Evolutionary conservation across 2,797 vertebrate species (phyloP).

Genomic region (Sciurus carolinensis): DNA sequence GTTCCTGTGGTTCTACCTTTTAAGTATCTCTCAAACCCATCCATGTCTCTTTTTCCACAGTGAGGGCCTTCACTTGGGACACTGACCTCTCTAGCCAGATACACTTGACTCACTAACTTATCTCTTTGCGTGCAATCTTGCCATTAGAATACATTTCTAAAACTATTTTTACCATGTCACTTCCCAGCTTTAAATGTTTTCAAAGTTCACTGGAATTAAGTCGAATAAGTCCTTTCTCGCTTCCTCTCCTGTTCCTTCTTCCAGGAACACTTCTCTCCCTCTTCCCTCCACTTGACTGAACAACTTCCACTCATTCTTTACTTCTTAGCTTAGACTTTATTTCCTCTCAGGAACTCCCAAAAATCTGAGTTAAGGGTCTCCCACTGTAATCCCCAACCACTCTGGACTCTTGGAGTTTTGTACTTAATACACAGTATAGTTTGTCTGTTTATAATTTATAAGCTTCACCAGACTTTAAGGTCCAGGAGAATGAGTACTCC

Average conservation of each 20-base stretch:
- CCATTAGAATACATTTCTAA: conserved; percentile 9
- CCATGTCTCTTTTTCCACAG: background rate
- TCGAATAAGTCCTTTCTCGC: background rate
- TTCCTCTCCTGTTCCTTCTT: background rate
- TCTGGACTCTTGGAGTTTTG: background rate
- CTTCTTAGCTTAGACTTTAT: background rate
- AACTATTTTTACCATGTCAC: background rate
- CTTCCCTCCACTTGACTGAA: background rate
- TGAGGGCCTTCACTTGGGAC: background rate
- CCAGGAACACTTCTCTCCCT: background rate
- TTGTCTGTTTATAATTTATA: background rate
- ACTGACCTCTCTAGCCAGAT: background rate
- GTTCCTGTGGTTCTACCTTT: background rate
- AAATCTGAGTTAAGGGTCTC: background rate
- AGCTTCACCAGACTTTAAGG: background rate
- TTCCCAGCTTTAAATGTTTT: background rate
- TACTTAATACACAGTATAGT: background rate
- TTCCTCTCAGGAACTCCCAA: background rate
- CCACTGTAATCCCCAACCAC: background rate
- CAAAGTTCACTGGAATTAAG: background rate
- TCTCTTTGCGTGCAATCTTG: background rate
- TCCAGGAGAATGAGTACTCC: background rate
- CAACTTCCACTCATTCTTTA: background rate
- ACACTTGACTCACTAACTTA: background rate
- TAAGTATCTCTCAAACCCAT: background rate